Evolutionary conservation across 2,113 vertebrate genomes (phyloP).

Genomic region (Ramphastos sulfuratus): DNA sequence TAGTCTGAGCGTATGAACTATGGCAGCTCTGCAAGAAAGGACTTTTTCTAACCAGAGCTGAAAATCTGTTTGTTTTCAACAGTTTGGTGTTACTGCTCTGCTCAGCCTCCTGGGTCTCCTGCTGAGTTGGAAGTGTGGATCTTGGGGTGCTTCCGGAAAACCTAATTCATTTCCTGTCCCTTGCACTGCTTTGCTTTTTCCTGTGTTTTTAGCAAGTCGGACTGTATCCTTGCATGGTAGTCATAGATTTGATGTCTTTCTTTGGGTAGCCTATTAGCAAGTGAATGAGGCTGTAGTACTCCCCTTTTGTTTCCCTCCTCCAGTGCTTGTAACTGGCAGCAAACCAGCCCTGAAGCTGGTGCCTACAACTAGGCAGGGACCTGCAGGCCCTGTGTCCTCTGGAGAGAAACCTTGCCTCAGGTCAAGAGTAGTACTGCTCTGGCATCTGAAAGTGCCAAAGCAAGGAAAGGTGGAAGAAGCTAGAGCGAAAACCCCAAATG

Average conservation of each 20-base stretch:
- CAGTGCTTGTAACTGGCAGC: not conserved
- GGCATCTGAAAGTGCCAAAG: not conserved
- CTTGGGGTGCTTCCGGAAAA: constrained; percentile 4
- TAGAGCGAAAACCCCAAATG: rapidly evolving
- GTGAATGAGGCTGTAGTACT: not conserved
- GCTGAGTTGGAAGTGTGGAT: not conserved
- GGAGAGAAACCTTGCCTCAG: not conserved
- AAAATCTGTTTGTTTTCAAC: not conserved
- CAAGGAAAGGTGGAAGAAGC: not conserved
- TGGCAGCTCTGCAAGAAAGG: not conserved
- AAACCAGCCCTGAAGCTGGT: not conserved
- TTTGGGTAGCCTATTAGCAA: constrained; percentile 20
- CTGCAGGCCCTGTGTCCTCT: not conserved
- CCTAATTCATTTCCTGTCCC: not conserved
- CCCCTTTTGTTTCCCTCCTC: not conserved
- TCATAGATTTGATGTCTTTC: not conserved
- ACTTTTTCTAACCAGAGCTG: not conserved
- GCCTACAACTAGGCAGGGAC: not conserved
- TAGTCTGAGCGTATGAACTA: constrained; percentile 22
- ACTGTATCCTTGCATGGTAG: not conserved
- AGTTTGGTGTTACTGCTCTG: not conserved
- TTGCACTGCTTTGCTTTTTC: not conserved
- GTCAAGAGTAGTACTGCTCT: not conserved
- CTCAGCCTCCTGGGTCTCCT: not conserved
- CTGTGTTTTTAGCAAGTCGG: not conserved